Evolutionary conservation across 2,797 vertebrate genomes (phyloP), one percentile per base, ranked within the genome.

Genomic region (Momotus momota): DNA sequence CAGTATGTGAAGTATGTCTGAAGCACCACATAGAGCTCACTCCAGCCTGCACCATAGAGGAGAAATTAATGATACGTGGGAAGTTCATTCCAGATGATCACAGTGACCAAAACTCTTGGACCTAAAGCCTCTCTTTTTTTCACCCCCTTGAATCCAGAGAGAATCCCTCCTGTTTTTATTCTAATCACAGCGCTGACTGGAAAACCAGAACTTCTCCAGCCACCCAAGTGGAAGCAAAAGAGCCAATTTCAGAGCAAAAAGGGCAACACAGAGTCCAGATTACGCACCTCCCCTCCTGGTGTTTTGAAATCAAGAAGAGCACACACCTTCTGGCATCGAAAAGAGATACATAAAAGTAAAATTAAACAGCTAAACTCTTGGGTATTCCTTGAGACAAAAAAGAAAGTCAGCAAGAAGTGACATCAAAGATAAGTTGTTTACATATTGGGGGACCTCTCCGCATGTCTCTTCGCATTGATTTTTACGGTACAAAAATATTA

Each of bases 401-500:
- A 86, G 88, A 38, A 75, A 55, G 46, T 75, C 94, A 96, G 81
- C 71, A 75, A 97, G 97, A 96, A 81, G 93, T 91, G 91, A 98
- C 97, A 98, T 97, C 98, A 98, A 98, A 97, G 98, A 94, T 96
- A 58, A 60, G 72, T 81, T 98, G 98, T 98, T 98, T 98, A 98
- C 92, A 92, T 91, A 97, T 93, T 79, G 81, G 67, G 79, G 91
- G 95, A 97, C 97, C 95, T 98, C 93, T 97, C 95, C 89, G 27
- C 93, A 84, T 74, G 60, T 88, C 83, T 95, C 97, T 98, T 97
- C 77, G 54, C 97, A 97, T 97, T 97, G 97, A 98, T 98, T 98
- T 98, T 98, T 95, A 98, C 98, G 98, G 98, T 99, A 99, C 97
- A 99, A 99, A 99, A 99, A 99, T 99, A 99, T 99, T 99, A 99